These are phyloP conservation scores for Conchocele bisecta DNA, from an alignment of 2,888 invertebrate genomes.

Conservation along the genomic window DNA sequence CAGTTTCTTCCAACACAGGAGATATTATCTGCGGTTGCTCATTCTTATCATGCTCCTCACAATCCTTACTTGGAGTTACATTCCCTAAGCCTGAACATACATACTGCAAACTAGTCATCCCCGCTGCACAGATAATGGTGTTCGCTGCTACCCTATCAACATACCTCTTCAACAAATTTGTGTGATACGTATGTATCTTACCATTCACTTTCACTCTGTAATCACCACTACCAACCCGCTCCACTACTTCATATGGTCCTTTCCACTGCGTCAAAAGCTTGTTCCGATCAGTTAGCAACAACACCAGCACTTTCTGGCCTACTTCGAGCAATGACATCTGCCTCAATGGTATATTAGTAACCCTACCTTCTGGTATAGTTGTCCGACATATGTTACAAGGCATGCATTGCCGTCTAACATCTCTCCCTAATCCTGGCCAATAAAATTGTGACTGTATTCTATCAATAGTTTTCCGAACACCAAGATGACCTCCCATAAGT, in stretches of 20 bases:
- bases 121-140: no score
- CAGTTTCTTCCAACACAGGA: no score
- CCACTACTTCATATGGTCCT: neutral
- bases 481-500: no score
- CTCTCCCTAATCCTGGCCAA: constrained; percentile 36
- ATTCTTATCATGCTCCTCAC: no score
- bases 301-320: neutral
- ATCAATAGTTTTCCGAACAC: no score
- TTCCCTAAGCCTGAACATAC: no score
- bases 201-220: neutral
- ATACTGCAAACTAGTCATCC: no score
- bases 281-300: neutral
- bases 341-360: constrained; percentile 29
- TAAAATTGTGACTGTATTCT: constrained; percentile 33
- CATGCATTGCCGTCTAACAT: constrained; percentile 31
- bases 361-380: constrained; percentile 33
- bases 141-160: no score
- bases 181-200: neutral
- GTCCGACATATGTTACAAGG: constrained; percentile 39
- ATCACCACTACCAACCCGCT: neutral
- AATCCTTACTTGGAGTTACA: no score
- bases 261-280: neutral
- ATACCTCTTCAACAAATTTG: neutral
- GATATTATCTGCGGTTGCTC: no score
- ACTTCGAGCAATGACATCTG: constrained; percentile 41